A percentile compares a stretch with the other conserved stretches of the same genome.
Evolutionary conservation across 2,888 invertebrate genomes (phyloP).

Genomic region (Petrophora chlorosata): DNA sequence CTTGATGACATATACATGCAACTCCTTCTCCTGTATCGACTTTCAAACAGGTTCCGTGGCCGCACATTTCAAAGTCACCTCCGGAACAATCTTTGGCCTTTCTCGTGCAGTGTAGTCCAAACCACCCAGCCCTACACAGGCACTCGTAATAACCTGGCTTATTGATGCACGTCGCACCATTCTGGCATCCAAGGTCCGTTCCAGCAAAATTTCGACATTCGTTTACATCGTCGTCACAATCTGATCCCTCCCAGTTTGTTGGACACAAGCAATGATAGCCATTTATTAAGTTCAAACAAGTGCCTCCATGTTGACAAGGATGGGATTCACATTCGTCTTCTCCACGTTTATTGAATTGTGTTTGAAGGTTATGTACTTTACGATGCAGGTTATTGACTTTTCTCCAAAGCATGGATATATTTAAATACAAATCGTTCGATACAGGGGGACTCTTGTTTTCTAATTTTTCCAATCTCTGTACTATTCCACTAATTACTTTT

Average conservation of each 20-base stretch:
- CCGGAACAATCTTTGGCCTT: slow-evolving; percentile 88
- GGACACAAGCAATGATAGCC: slow-evolving; percentile 90
- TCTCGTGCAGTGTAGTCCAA: slow-evolving; percentile 92
- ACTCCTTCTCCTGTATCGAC: slow-evolving; percentile 86
- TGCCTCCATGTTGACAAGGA: slow-evolving; percentile 93
- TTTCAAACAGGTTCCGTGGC: slow-evolving; percentile 92
- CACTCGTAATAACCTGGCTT: slow-evolving; percentile 92
- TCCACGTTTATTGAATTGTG: slow-evolving; percentile 69
- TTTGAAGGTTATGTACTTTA: slow-evolving; percentile 71
- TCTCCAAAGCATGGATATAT: slow-evolving; percentile 54
- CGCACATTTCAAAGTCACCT: slow-evolving; percentile 91
- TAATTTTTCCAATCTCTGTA: slow-evolving; percentile 55
- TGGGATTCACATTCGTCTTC: slow-evolving; percentile 87
- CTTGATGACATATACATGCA: slow-evolving; percentile 92
- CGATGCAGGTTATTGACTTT: slow-evolving; percentile 58
- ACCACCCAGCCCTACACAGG: slow-evolving; percentile 89
- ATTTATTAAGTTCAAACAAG: slow-evolving; percentile 88
- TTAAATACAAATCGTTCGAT: slow-evolving; percentile 43
- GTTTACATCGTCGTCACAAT: slow-evolving; percentile 92
- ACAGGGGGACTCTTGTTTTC: slow-evolving; percentile 47
- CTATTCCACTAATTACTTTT: slow-evolving; percentile 45
- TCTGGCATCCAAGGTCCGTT: slow-evolving; percentile 96
- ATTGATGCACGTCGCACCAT: slow-evolving; percentile 93
- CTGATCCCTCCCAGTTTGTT: slow-evolving; percentile 86
- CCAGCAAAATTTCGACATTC: slow-evolving; percentile 92